phyloP scores from a whole-genome alignment of 2,113 vertebrate species.

The Enhydra lutris region DNA sequence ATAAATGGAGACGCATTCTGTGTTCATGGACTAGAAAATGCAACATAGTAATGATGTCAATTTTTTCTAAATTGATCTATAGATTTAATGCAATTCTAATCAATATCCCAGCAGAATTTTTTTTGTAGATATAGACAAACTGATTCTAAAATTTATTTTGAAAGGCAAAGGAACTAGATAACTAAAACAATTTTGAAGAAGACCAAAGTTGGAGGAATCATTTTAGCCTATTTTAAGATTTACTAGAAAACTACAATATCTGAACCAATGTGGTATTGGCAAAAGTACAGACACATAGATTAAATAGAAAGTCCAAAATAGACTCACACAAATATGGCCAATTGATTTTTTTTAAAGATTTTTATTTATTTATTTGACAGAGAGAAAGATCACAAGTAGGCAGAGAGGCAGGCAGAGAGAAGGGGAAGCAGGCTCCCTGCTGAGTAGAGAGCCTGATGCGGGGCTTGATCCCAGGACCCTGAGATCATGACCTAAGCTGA shows the following conservation, averaged over 20 bases:
- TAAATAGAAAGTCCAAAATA: not conserved
- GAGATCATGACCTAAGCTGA: too few relatives aligned
- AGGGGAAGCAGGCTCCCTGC: too few relatives aligned
- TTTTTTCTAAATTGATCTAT: not conserved
- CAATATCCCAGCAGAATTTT: not conserved
- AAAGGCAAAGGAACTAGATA: not conserved
- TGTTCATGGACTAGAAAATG: not conserved
- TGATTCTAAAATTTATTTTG: not conserved
- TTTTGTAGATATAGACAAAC: not conserved
- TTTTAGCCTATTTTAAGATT: conserved; percentile 34
- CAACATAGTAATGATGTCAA: not conserved
- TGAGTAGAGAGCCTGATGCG: too few relatives aligned
- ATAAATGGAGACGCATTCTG: not conserved
- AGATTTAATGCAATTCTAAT: not conserved
- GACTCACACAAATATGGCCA: not conserved
- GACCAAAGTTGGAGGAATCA: not conserved
- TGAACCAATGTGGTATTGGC: not conserved
- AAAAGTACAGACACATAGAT: not conserved
- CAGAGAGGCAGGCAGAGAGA: too few relatives aligned
- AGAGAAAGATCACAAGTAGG: too few relatives aligned
- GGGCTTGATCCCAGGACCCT: too few relatives aligned
- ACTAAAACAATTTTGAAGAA: not conserved
- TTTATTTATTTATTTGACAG: too few relatives aligned
- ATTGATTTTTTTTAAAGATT: not conserved
- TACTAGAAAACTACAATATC: not conserved